Conservation (phyloP, 2,113 vertebrate genomes). For the Trichechus manatus region DNA sequence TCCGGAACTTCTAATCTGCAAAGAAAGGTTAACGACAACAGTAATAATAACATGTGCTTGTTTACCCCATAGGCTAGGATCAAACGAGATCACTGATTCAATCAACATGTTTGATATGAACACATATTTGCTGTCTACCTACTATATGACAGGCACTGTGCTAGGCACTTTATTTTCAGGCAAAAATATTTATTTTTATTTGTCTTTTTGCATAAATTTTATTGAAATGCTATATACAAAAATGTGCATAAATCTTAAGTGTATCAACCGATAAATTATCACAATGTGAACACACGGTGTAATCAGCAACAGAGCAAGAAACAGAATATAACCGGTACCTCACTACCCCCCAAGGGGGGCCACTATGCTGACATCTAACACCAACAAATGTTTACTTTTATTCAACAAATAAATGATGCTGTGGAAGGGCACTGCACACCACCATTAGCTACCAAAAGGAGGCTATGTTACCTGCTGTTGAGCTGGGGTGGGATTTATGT, state of each 20-base stretch:
- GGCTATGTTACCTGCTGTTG: neutral
- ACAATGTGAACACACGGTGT: neutral
- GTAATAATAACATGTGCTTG: fast-evolving
- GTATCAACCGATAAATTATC: neutral
- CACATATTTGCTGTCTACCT: neutral
- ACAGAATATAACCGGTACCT: neutral
- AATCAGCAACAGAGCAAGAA: neutral
- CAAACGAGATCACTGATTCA: neutral
- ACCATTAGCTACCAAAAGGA: neutral
- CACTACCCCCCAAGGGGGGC: neutral
- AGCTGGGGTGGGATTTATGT: neutral
- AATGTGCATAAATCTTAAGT: neutral
- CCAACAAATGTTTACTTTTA: neutral
- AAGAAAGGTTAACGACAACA: neutral
- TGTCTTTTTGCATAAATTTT: neutral
- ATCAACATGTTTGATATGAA: neutral
- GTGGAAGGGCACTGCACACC: neutral
- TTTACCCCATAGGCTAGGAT: neutral
- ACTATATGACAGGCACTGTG: neutral
- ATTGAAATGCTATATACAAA: neutral
- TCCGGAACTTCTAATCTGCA: neutral
- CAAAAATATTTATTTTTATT: slow-evolving; percentile 5
- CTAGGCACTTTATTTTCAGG: neutral
- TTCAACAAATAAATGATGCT: neutral
- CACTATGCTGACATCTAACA: neutral